phyloP scores from a whole-genome alignment of 2,888 invertebrate genomes.

The Cataglyphis rosenhaueri region DNA sequence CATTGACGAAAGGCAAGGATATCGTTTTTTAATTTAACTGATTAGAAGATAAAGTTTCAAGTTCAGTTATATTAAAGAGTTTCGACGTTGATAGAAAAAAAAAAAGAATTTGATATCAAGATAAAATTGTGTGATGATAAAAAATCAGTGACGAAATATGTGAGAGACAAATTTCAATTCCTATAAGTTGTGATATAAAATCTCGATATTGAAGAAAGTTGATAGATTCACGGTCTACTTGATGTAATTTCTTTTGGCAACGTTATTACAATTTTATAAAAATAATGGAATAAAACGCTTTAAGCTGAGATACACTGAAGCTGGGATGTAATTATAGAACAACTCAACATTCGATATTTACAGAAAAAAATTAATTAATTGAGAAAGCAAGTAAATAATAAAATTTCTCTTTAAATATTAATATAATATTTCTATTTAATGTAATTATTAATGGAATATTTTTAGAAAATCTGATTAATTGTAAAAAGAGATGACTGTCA shows the following conservation, averaged over 20 bases:
- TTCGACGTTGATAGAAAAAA: neutral
- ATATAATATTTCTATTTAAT: neutral
- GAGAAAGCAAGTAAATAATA: neutral
- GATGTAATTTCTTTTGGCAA: neutral
- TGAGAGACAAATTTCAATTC: neutral
- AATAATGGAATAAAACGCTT: neutral
- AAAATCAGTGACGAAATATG: neutral
- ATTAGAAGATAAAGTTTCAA: neutral
- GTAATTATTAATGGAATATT: neutral
- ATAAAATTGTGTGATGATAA: neutral
- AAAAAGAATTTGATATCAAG: neutral
- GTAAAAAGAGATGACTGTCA: neutral
- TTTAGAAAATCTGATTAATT: neutral
- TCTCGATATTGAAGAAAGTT: neutral
- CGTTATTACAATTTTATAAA: neutral
- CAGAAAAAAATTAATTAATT: conserved; percentile 1
- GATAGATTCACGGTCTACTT: neutral
- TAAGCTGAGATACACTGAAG: neutral
- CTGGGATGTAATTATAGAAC: neutral
- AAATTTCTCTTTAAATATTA: neutral
- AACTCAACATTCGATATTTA: neutral
- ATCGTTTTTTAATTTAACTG: neutral
- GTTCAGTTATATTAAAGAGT: neutral
- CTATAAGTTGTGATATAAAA: neutral
- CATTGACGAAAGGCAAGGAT: neutral